phyloP scores from a whole-genome alignment of 2,888 invertebrate species.

The Timema podura region DNA sequence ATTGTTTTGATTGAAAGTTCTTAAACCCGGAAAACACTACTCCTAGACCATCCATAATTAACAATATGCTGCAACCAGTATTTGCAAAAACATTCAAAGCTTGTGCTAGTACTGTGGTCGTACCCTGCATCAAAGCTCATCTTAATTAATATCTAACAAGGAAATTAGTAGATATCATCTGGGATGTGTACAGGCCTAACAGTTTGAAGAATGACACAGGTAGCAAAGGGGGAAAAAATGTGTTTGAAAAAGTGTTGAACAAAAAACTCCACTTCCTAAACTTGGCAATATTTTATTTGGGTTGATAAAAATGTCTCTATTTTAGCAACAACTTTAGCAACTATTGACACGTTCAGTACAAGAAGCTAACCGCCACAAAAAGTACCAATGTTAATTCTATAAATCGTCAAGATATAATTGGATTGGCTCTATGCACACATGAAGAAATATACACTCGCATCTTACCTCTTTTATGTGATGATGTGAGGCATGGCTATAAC shows the following conservation, averaged over 20 bases:
- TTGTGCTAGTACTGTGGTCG: not conserved
- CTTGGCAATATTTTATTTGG: not conserved
- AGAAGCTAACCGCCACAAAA: not conserved
- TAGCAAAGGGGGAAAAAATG: not conserved
- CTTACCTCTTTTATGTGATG: not conserved
- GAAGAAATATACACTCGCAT: not conserved
- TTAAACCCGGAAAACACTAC: not conserved
- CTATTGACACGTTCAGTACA: not conserved
- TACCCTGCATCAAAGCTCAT: not conserved
- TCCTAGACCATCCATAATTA: not conserved
- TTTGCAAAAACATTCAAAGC: not conserved
- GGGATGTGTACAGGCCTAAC: not conserved
- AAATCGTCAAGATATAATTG: not conserved
- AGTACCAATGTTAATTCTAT: not conserved
- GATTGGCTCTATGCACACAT: not conserved
- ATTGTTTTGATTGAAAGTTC: not conserved
- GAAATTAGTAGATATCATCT: slow-evolving; percentile 7
- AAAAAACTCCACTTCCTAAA: slow-evolving; percentile 2
- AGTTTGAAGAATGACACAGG: slow-evolving; percentile 7
- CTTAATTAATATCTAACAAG: not conserved
- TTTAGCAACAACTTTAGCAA: not conserved
- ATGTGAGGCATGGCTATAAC: not conserved
- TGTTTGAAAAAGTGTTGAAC: not conserved
- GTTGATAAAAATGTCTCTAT: not conserved
- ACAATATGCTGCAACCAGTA: not conserved